Evolutionary conservation across 1,140 invertebrate species (phyloP).

Genomic region (Drosophila neocordata): DNA sequence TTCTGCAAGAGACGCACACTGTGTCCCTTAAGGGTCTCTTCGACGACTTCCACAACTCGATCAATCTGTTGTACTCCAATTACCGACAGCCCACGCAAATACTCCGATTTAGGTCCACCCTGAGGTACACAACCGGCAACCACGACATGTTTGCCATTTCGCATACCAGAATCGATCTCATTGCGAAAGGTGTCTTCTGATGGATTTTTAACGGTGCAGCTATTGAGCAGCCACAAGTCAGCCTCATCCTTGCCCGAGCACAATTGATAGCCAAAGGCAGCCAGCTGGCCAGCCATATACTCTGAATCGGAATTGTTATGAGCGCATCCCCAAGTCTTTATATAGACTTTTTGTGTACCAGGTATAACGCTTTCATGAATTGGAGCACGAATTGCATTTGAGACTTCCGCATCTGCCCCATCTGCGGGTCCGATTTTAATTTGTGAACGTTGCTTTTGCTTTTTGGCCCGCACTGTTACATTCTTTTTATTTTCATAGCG

Average conservation of each 20-base stretch:
- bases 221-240: conserved; percentile 97
- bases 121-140: conserved; percentile 99
- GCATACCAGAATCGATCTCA: conserved; percentile 92
- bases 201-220: conserved; percentile 98
- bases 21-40: conserved; percentile 96
- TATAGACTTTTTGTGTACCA: conserved; percentile 95
- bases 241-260: conserved; percentile 92
- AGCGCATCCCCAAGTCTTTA: conserved; percentile 99
- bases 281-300: conserved; percentile 98
- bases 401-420: conserved; percentile 43
- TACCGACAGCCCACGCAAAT: conserved; percentile 91
- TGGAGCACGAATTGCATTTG: conserved; percentile 25
- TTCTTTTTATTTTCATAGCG: conserved; percentile 87
- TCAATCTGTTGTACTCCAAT: conserved; percentile 99
- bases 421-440: conserved; percentile 38
- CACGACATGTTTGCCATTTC: conserved; percentile 92
- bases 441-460: conserved; percentile 67
- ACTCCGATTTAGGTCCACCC: conserved; percentile 89
- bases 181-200: conserved; percentile 98
- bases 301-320: conserved; percentile 98
- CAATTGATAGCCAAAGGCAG: conserved; percentile 93
- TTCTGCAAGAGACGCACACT: conserved; percentile 89
- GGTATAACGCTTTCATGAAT: conserved; percentile 87
- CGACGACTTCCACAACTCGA: conserved; percentile 98
- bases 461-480: conserved; percentile 86